Evolutionary conservation across 1,140 invertebrate species (phyloP), one percentile per base, ranked within the genome.

Genomic region (Apis florea): DNA sequence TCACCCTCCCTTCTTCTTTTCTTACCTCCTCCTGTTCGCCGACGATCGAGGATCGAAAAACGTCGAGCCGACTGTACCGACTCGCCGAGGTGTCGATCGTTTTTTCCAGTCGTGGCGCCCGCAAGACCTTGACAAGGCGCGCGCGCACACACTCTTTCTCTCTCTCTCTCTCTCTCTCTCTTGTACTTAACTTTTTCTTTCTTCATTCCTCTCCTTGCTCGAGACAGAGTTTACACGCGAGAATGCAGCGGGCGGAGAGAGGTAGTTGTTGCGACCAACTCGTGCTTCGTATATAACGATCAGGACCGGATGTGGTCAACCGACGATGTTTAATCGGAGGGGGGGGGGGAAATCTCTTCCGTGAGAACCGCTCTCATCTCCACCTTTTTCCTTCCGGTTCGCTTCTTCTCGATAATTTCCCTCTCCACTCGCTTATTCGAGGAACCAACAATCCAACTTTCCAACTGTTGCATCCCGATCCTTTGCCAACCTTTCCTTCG

Each of bases 341-440:
- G 88, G 85, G 86, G 85, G 90, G 89, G 93, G 6, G 93, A 93
- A 92, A 89, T 93, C 84, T 91, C 92, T 93, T 93, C 92, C 93
- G 93, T 93, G 93, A 93, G 93, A 93, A 79, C 68, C 80, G 31
- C 31, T 40, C 31, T 40, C 31, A 5, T 40, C 31, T 40, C 31
- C 31, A 40, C 31, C 31, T 40, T 40, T n/a, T 81, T 12, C 26
- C 70, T 85, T 51, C 9, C 10, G 1, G 66, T 31, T n/a, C n/a
- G 67, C 17, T 19, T n/a, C 40, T 72, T 67, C 21, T 12, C n/a
- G 1, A 9, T n/a, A n/a, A n/a, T n/a, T n/a, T n/a, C n/a, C n/a
- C n/a, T n/a, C n/a, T n/a, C n/a, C n/a, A n/a, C n/a, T n/a, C n/a
- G n/a, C n/a, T n/a, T n/a, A n/a, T n/a, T n/a, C n/a, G n/a, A n/a